Evolutionary conservation across 2,113 vertebrate species (phyloP), one percentile per base, ranked within the genome.

Genomic region (Protobothrops flavoviridis): DNA sequence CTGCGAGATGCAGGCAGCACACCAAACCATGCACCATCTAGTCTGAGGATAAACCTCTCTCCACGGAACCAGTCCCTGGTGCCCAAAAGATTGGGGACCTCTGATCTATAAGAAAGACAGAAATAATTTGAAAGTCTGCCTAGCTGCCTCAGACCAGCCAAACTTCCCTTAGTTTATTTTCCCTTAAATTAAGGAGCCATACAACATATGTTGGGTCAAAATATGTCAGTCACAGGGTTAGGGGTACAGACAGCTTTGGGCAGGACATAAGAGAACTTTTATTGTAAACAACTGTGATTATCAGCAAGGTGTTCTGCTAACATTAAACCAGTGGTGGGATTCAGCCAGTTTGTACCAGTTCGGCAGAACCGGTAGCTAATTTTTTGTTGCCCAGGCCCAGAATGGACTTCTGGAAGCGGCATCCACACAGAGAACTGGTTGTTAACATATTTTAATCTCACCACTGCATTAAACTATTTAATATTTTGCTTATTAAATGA

Each of bases 71-170:
- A 7, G 48, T 50, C 8, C 48, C 48, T 50, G 48, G 48, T 50
- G 48, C 48, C 48, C 48, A 50, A 50, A 50, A 50, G 48, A 50
- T 50, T 50, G 48, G 48, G 48, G 48, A 50, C 48, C 48, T 50
- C 48, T 50, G 48, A 50, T 50, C 48, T 50, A 24, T 61, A 95
- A 93, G 0, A 24, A 45, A 94, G 90, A 90, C 69, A 5, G 21
- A 93, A 96, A 93, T 33, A 74, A 93, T 24, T 91, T 86, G 7
- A 92, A 93, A 93, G 86, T 89, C 21, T 96, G 89, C 90, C 95
- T 33, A 0, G 0, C 52, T 45, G 88, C 39, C 56, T 94, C 17
- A 2, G 0, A 56, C 1, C 29, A 53, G 48, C 29, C 7, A 23
- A 10, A 69, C 92, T 89, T 2, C 0, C 88, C 20, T 69, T 24